Conservation (phyloP, 2,113 vertebrate species). For the Sturnira hondurensis region DNA sequence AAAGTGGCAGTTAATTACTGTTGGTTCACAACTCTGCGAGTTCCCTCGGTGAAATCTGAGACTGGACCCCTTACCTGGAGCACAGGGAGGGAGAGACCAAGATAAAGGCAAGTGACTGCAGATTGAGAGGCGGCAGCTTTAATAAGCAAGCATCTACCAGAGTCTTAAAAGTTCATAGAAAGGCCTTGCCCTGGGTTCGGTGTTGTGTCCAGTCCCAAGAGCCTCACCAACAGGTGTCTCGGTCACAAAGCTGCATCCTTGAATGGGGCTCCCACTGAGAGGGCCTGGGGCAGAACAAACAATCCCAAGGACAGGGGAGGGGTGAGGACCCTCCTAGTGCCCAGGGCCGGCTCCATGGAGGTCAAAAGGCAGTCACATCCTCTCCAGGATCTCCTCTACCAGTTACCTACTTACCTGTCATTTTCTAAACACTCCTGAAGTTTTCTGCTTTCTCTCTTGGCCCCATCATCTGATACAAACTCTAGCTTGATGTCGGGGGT, state of each 20-base stretch:
- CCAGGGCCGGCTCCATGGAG: neutral
- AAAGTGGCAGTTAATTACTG: neutral
- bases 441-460: neutral
- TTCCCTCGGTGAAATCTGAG: neutral
- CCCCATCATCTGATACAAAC: neutral
- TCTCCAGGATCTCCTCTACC: neutral
- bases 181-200: neutral
- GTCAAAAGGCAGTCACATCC: rapidly evolving
- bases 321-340: neutral
- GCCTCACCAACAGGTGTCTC: neutral
- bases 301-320: no score
- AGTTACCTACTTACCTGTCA: neutral
- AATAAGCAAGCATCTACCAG: neutral
- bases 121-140: neutral
- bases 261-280: neutral
- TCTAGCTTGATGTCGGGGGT: neutral
- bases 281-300: neutral
- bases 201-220: no score
- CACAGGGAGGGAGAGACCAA: neutral
- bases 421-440: neutral
- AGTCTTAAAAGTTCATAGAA: neutral
- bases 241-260: neutral
- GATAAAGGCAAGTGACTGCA: neutral
- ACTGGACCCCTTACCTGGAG: rapidly evolving
- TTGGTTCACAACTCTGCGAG: neutral